Base-by-base conservation (phyloP, 2,113 vertebrate species). In the Daubentonia madagascariensis region DNA sequence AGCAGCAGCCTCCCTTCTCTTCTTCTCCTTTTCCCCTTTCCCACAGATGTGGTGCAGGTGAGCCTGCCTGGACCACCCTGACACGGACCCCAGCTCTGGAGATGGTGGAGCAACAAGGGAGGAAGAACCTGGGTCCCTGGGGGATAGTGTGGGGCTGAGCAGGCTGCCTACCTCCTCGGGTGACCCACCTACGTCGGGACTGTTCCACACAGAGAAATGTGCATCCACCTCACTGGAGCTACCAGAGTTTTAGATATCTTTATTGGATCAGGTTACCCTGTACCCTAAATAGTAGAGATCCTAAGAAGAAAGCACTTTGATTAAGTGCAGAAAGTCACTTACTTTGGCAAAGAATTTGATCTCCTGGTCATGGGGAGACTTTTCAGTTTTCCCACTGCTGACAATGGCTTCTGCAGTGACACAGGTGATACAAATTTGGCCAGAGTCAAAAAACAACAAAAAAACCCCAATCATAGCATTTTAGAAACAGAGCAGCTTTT, bases 311-410 rank as follows among this genome's bases (percentile, higher is more conserved):
- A 68, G 20, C n/a, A 59, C 91, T 37, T 63, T 35, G 25, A 9
- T 73, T 75, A 65, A 90, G 10, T 17, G 11, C 16, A 97, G 73
- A 52, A 30, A 75, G 78, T 85, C 48, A 96, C 99, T 99, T 98
- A 99, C 99, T 99, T 99, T 99, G 96, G 99, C 99, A 98, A 99
- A 99, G 98, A 99, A 99, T 98, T 99, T 99, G 98, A 99, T 99
- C 98, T 99, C 99, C 86, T 99, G 99, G 84, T 99, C 99, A 92
- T 99, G 99, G 95, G 99, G 99, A 32, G 99, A 99, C 86, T 99
- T 99, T 98, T 99, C 99, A 1, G 99, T 99, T 99, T 99, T 99
- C 40, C 99, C 99, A 96, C 99, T 99, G 94, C 99, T 99, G 85
- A 99, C 99, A 99, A 99, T 99, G 96, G 99, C 99, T 99, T 99